These are phyloP conservation scores for Orestias chungarensis DNA, from an alignment of 2,797 vertebrate genomes.

Conservation along the genomic window DNA sequence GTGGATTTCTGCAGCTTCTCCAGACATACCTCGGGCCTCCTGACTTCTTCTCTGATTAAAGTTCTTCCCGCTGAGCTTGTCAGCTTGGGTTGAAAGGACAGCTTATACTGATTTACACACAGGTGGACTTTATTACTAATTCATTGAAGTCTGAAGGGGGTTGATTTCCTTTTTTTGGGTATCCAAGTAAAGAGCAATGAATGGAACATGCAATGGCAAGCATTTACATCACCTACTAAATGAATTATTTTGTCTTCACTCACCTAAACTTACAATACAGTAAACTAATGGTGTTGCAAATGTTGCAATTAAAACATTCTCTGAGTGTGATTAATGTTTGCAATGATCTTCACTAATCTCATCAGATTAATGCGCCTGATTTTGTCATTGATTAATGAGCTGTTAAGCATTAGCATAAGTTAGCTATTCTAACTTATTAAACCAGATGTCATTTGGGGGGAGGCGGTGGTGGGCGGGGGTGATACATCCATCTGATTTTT, in stretches of 20 bases:
- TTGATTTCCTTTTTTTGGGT: neutral
- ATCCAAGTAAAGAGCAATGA: neutral
- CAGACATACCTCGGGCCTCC: too few relatives aligned
- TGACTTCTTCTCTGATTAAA: too few relatives aligned
- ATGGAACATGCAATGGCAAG: too few relatives aligned
- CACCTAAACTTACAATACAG: neutral
- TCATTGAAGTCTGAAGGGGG: neutral
- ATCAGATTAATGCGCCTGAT: slow-evolving; percentile 37
- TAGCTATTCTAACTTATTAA: too few relatives aligned
- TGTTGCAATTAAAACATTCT: neutral
- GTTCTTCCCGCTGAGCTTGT: too few relatives aligned
- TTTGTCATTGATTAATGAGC: slow-evolving; percentile 45
- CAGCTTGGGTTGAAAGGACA: too few relatives aligned
- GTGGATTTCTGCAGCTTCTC: too few relatives aligned
- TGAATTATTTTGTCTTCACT: neutral
- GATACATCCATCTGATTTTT: neutral
- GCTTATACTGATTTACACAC: too few relatives aligned
- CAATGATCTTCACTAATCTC: slow-evolving; percentile 37
- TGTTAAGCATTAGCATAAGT: slow-evolving; percentile 39
- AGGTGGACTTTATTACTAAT: too few relatives aligned
- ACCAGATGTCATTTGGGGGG: too few relatives aligned
- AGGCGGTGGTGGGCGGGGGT: too few relatives aligned
- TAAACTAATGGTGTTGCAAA: neutral
- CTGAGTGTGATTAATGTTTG: neutral
- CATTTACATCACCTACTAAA: too few relatives aligned